These are phyloP conservation scores for Cotesia chilonis DNA, from an alignment of 1,140 invertebrate genomes.

Conservation along the genomic window DNA sequence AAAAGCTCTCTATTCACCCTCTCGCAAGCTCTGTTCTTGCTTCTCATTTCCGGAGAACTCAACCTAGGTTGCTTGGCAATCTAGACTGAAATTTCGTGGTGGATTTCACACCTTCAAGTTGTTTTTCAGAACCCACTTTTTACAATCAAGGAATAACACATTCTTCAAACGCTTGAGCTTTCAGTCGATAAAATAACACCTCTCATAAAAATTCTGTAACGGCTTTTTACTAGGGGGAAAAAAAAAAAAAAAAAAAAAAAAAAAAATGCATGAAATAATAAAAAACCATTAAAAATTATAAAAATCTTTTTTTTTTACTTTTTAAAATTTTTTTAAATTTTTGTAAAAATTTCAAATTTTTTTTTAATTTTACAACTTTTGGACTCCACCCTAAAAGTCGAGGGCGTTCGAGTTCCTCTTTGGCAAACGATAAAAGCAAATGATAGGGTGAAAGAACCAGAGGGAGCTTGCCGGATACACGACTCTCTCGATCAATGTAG, in stretches of 20 bases:
- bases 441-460: slow-evolving; percentile 44
- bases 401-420: slow-evolving; percentile 49
- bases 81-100: slow-evolving; percentile 59
- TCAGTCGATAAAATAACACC: no score
- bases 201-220: no score
- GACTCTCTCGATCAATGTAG: slow-evolving; percentile 58
- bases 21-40: slow-evolving; percentile 36
- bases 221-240: no score
- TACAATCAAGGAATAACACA: slow-evolving; percentile 48
- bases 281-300: no score
- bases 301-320: slow-evolving; percentile 27
- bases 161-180: background rate
- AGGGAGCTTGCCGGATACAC: slow-evolving; percentile 13
- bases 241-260: no score
- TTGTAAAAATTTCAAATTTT: slow-evolving; percentile 33
- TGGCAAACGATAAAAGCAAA: slow-evolving; percentile 48
- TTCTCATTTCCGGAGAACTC: slow-evolving; percentile 45
- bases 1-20: slow-evolving; percentile 13
- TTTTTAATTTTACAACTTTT: slow-evolving; percentile 44
- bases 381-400: slow-evolving; percentile 60
- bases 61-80: slow-evolving; percentile 47
- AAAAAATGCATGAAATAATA: no score
- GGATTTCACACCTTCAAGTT: slow-evolving; percentile 49
- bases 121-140: slow-evolving; percentile 50
- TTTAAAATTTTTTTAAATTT: slow-evolving; percentile 41